Evolutionary conservation across 2,888 invertebrate genomes (phyloP), one percentile per base, ranked within the genome.

Genomic region (Ectobius pallidus): DNA sequence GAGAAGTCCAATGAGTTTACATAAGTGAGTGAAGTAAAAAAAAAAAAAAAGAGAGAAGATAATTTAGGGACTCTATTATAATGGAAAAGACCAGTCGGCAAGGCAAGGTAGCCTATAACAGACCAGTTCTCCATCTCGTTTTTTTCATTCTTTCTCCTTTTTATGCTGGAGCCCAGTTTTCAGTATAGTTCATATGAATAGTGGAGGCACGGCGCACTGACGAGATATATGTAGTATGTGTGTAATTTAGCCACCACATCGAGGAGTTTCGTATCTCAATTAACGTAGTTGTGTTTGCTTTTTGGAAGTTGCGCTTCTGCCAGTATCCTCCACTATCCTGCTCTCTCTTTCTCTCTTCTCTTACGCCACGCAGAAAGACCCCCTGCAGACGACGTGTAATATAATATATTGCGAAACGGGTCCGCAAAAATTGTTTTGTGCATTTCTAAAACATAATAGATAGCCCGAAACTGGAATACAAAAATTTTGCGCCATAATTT

Each of bases 261-360:
- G 67, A 22, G 11, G 65, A 63, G 71, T 72, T 72, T 62, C 72
- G 69, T 72, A 67, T 71, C 71, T 73, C 73, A 73, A 73, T 73
- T 73, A 73, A 73, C 68, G 46, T 67, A 73, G 73, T 71, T 73
- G 71, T 73, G 73, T 73, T 73, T 73, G 71, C 73, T 73, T 73
- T 73, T 71, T 73, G 71, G 71, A 73, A 73, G 73, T 73, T 73
- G 72, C 72, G 72, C 72, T 72, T 69, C 72, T 72, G 69, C 69
- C 69, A 49, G 44, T 34, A 39, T 16, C 52, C 69, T 22, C 0
- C 42, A 6, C 32, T 0, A 2, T 3, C 42, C n/a, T 20, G 34
- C 34, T n/a, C 42, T 63, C 63, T 39, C 39, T 39, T 18, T 2
- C 25, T 16, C 61, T 9, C 30, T 62, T n/a, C n/a, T n/a, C n/a